phyloP scores from a whole-genome alignment of 2,797 vertebrate species.

The Sparidentex hasta region DNA sequence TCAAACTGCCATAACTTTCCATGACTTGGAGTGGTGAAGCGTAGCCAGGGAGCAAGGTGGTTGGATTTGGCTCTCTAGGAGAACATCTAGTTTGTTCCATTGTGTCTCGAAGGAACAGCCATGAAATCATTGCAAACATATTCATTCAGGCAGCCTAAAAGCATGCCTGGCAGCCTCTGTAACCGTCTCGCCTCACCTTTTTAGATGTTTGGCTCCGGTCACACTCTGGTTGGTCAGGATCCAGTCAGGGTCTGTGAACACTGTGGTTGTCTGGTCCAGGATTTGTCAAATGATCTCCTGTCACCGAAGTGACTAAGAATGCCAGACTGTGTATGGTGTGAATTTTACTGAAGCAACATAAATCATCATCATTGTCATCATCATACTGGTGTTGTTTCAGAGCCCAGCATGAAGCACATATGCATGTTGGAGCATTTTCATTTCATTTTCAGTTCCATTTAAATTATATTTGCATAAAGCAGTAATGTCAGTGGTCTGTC shows the following conservation, averaged over 20 bases:
- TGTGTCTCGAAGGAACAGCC: constrained; percentile 46
- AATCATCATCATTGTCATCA: background rate
- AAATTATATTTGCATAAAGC: background rate
- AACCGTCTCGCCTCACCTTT: background rate
- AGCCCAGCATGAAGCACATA: background rate
- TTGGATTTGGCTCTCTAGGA: constrained; percentile 38
- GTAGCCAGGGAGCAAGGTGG: constrained; percentile 38
- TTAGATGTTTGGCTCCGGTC: constrained; percentile 20
- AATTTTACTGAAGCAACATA: background rate
- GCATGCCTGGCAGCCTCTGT: constrained; percentile 23
- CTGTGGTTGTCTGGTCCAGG: constrained; percentile 6
- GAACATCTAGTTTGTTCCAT: constrained; percentile 39
- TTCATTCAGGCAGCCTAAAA: constrained; percentile 31
- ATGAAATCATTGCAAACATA: constrained; percentile 42
- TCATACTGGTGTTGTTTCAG: background rate
- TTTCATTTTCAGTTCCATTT: background rate
- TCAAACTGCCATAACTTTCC: constrained; percentile 49
- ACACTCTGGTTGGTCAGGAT: background rate
- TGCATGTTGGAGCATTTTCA: background rate
- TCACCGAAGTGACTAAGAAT: background rate
- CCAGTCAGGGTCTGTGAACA: constrained; percentile 14
- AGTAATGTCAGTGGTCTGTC: background rate
- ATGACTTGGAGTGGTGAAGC: constrained; percentile 18
- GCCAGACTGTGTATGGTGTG: background rate
- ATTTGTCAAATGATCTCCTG: constrained; percentile 13